These are phyloP conservation scores for Phycodurus eques DNA, from an alignment of 2,113 vertebrate species.

Conservation along the genomic window DNA sequence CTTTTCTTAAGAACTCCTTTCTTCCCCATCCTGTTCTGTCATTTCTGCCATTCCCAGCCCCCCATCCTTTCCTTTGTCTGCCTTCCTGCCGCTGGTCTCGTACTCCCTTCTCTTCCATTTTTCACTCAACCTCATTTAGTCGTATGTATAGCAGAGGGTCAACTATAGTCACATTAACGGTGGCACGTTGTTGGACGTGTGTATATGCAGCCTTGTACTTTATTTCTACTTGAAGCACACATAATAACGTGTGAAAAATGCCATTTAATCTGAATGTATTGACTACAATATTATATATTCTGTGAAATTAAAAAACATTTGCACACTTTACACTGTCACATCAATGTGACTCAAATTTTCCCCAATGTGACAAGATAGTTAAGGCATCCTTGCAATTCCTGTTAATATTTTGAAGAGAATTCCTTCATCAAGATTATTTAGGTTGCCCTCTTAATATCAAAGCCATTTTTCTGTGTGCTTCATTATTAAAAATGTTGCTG, in stretches of 20 bases:
- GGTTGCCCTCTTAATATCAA: background rate
- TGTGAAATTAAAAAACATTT: too few relatives aligned
- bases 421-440: background rate
- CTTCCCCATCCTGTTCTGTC: conserved; percentile 1
- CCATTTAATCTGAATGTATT: too few relatives aligned
- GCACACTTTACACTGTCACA: background rate
- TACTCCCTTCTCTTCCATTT: conserved; percentile 22
- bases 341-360: too few relatives aligned
- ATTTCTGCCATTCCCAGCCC: conserved; percentile 24
- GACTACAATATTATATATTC: too few relatives aligned
- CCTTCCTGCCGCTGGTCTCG: conserved; percentile 20
- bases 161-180: conserved; percentile 28
- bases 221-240: conserved; percentile 19
- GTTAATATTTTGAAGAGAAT: conserved; percentile 29
- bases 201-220: conserved; percentile 26
- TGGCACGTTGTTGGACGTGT: conserved; percentile 20
- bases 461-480: background rate
- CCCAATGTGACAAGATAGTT: too few relatives aligned
- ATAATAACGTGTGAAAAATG: background rate
- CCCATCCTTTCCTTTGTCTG: conserved; percentile 58
- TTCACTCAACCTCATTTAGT: conserved; percentile 28
- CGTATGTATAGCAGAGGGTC: conserved; percentile 52
- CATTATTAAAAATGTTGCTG: background rate
- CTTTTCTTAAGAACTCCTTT: conserved; percentile 24
- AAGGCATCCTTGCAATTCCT: too few relatives aligned